phyloP scores from a whole-genome alignment of 2,888 invertebrate species.

The Syrphus vitripennis region DNA sequence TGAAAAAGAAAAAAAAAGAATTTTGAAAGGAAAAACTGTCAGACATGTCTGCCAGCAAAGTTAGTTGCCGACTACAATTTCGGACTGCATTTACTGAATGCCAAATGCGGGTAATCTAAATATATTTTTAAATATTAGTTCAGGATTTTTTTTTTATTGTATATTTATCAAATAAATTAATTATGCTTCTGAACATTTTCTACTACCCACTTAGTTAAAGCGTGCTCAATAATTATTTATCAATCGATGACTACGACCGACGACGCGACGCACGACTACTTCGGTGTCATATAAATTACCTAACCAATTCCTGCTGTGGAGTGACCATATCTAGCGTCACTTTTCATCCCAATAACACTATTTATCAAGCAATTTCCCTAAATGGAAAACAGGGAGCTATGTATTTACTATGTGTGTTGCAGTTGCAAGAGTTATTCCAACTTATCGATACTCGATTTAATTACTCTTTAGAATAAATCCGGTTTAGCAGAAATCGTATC shows the following conservation, averaged over 20 bases:
- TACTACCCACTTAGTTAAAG: not conserved
- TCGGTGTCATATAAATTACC: not conserved
- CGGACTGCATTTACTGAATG: slow-evolving; percentile 22
- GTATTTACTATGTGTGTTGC: not conserved
- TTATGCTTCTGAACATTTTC: not conserved
- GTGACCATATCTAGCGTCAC: not conserved
- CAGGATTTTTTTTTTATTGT: not conserved
- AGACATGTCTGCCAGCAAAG: not conserved
- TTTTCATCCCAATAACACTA: slow-evolving; percentile 19
- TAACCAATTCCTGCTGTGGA: not conserved
- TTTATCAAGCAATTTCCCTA: slow-evolving; percentile 15
- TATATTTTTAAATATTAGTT: not conserved
- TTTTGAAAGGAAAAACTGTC: slow-evolving; percentile 32
- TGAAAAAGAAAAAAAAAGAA: slow-evolving; percentile 40
- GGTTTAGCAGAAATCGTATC: slow-evolving; percentile 4
- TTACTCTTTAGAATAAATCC: slow-evolving; percentile 34
- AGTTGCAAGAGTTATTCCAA: not conserved
- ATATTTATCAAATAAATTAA: not conserved
- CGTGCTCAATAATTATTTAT: slow-evolving; percentile 7
- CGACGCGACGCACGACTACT: not conserved
- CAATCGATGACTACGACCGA: no score
- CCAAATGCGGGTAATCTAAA: not conserved
- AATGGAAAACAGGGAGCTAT: slow-evolving; percentile 14
- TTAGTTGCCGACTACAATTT: slow-evolving; percentile 15
- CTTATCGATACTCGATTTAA: slow-evolving; percentile 28